Evolutionary conservation across 1,140 invertebrate genomes (phyloP).

Genomic region (Sycobia sp.): DNA sequence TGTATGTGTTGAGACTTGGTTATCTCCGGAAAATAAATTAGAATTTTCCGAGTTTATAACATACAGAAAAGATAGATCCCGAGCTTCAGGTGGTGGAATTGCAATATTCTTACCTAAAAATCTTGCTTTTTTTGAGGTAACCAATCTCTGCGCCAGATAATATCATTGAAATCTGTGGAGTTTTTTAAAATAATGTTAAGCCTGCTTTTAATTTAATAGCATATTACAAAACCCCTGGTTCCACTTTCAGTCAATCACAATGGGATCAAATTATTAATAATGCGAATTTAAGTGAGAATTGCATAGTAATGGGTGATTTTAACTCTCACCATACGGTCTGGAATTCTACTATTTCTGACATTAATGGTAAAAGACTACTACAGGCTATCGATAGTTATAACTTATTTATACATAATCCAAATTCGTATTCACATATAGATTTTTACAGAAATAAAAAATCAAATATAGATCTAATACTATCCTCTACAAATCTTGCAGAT

Average conservation of each 20-base stretch:
- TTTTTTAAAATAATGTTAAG: conserved; percentile 18
- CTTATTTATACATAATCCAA: conserved; percentile 11
- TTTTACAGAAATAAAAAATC: background rate
- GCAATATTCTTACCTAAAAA: background rate
- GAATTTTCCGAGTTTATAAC: no score
- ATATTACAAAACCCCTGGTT: no score
- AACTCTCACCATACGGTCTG: conserved; percentile 19
- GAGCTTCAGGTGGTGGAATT: background rate
- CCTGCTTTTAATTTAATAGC: no score
- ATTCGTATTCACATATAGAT: background rate
- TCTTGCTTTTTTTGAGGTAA: no score
- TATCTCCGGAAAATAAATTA: no score
- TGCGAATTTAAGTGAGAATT: no score
- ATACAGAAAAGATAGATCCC: background rate
- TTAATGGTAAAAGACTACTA: conserved; percentile 4
- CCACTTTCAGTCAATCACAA: conserved; percentile 38
- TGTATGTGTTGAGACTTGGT: no score
- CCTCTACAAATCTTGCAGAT: no score
- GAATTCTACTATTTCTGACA: conserved; percentile 7
- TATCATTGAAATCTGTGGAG: background rate
- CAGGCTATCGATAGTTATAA: background rate
- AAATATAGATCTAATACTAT: conserved; percentile 22
- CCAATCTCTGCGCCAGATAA: background rate
- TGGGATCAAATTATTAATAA: no score
- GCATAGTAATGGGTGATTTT: conserved; percentile 7